Base-by-base conservation (phyloP, 2,888 invertebrate species). In the Pristionchus japonicus region DNA sequence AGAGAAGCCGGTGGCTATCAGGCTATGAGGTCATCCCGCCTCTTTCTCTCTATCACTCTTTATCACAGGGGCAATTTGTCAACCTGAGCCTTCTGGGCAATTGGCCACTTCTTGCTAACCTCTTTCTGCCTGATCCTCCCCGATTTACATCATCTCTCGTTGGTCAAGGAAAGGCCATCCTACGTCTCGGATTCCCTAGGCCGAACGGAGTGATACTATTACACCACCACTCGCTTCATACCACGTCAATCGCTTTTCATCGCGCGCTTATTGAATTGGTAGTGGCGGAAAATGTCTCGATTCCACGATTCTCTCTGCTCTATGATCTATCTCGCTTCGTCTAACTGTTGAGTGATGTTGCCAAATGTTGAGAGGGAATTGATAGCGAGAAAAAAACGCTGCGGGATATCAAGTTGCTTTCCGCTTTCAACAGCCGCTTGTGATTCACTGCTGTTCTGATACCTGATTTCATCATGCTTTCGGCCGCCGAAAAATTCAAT, bases 1-100 rank as follows among this genome's bases (percentile, higher is more conserved):
- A 57, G n/a, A 57, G n/a, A 57, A n/a, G 23, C 23, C 23, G n/a
- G n/a, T 57, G 57, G 23, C 57, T n/a, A n/a, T 1, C 52, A 23
- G n/a, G 1, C 52, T 57, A 20, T 70, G 70, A 40, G 70, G 70
- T 70, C 70, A 70, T 34, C 17, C 37, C 70, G 43, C 43, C 43
- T 43, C 43, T 43, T 43, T 9, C 6, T 43, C n/a, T 31, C 27
- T 52, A 0, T 23, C 52, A 2, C 67, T 31, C 67, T 67, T 67
- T 67, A 67, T 67, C n/a, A n/a, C 70, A 70, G 17, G 9, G 70
- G 70, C 37, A 70, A 70, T 70, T 70, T 70, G 70, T 70, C 70
- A 70, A 37, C 6, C 15, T 17, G 70, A 70, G 37, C 34, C 6
- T 13, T 37, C 64, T 70, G 70, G 37, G 34, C 37, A 4, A 34